Conservation (phyloP, 2,888 invertebrate species). For the Halocaridina rubra region DNA sequence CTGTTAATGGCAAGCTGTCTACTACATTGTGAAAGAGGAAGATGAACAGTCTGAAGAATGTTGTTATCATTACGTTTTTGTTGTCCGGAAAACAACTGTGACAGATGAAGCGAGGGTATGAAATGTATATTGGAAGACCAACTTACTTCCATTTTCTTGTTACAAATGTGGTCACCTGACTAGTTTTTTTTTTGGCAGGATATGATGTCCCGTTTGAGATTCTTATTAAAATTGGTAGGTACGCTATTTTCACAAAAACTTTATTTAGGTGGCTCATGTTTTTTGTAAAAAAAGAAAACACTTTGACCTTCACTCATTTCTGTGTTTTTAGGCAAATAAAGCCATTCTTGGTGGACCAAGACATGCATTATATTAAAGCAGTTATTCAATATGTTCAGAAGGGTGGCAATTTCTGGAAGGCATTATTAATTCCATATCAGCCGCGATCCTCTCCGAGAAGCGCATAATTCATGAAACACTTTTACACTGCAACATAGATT, state of each 20-base stretch:
- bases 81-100: too few relatives aligned
- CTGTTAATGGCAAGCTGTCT: not conserved
- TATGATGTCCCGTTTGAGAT: too few relatives aligned
- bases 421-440: constrained; percentile 13
- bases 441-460: constrained; percentile 9
- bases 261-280: constrained; percentile 33
- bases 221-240: too few relatives aligned
- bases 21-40: not conserved
- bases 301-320: constrained; percentile 36
- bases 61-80: too few relatives aligned
- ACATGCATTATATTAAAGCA: constrained; percentile 33
- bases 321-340: constrained; percentile 36
- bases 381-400: constrained; percentile 19
- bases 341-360: constrained; percentile 48
- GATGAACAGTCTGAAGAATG: constrained; percentile 4
- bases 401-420: constrained; percentile 31
- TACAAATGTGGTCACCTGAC: too few relatives aligned
- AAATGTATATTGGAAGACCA: too few relatives aligned
- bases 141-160: too few relatives aligned
- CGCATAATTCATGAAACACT: not conserved
- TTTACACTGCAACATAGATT: not conserved
- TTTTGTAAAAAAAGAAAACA: constrained; percentile 12
- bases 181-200: too few relatives aligned
- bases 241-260: constrained; percentile 32
- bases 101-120: too few relatives aligned